A percentile compares a stretch with the other conserved stretches of the same genome.
phyloP scores from a whole-genome alignment of 2,797 vertebrate genomes.

The Hapalemur alaotrensis region DNA sequence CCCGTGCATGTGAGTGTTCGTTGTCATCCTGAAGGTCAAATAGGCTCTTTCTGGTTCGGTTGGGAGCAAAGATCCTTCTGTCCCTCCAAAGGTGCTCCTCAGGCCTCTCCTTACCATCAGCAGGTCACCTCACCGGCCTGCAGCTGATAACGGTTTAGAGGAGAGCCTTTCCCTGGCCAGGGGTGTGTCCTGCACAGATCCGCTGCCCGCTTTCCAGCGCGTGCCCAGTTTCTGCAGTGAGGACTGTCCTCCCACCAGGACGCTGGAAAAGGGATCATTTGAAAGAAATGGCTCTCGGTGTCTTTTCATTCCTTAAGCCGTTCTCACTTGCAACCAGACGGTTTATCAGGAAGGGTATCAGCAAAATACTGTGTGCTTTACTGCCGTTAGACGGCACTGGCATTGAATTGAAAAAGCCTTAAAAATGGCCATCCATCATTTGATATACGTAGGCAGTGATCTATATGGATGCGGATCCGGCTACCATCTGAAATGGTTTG shows the following conservation, averaged over 20 bases:
- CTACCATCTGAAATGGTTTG: constrained; percentile 78
- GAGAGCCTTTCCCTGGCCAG: neutral
- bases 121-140: neutral
- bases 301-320: constrained; percentile 72
- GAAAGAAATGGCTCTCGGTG: constrained; percentile 67
- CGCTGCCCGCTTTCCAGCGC: neutral
- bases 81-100: neutral
- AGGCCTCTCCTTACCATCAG: neutral
- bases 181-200: neutral
- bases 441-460: constrained; percentile 80
- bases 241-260: constrained; percentile 49
- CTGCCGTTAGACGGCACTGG: constrained; percentile 72
- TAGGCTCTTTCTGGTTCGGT: neutral
- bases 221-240: neutral
- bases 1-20: neutral
- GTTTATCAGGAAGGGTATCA: constrained; percentile 79
- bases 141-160: neutral
- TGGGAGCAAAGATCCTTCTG: neutral
- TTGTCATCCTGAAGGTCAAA: neutral
- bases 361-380: constrained; percentile 79
- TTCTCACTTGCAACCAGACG: constrained; percentile 56
- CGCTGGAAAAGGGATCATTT: constrained; percentile 58
- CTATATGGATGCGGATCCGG: constrained; percentile 79
- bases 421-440: constrained; percentile 81
- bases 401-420: constrained; percentile 82